A percentile compares a stretch with the other conserved stretches of the same genome.
These are phyloP conservation scores for Pseudoips prasinana DNA, from an alignment of 2,888 invertebrate species.

Conservation along the genomic window DNA sequence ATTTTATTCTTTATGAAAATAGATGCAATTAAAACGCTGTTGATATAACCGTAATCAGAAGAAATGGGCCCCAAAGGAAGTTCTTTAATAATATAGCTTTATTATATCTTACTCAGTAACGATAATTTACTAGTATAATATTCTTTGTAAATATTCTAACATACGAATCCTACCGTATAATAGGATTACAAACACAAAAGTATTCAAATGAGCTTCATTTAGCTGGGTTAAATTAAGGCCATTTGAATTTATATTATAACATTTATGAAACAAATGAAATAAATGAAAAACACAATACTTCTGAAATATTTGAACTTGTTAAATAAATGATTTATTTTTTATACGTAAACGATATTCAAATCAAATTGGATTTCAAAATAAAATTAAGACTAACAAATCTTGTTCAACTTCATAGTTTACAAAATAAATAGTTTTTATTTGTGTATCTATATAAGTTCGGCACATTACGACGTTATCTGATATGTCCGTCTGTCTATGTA, in stretches of 20 bases:
- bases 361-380: conserved; percentile 5
- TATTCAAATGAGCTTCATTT: conserved; percentile 63
- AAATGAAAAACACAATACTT: not conserved
- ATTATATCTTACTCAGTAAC: conserved; percentile 52
- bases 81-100: conserved; percentile 45
- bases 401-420: conserved; percentile 44
- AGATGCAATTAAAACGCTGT: conserved; percentile 48
- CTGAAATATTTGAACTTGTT: conserved; percentile 2
- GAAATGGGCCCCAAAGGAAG: conserved; percentile 63
- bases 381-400: conserved; percentile 33
- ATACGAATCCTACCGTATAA: conserved; percentile 37
- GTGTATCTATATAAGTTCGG: conserved; percentile 30
- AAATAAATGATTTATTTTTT: too few relatives aligned
- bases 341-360: conserved; percentile 1
- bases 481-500: conserved; percentile 39
- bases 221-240: conserved; percentile 72
- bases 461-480: conserved; percentile 50
- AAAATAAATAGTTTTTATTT: conserved; percentile 34
- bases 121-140: conserved; percentile 60
- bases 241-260: conserved; percentile 48
- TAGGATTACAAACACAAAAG: conserved; percentile 29
- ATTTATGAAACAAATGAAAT: conserved; percentile 15
- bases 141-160: conserved; percentile 50
- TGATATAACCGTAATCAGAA: conserved; percentile 41
- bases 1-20: conserved; percentile 61